Base-by-base conservation (phyloP, 1,140 invertebrate species). In the Aphidius gifuensis region DNA sequence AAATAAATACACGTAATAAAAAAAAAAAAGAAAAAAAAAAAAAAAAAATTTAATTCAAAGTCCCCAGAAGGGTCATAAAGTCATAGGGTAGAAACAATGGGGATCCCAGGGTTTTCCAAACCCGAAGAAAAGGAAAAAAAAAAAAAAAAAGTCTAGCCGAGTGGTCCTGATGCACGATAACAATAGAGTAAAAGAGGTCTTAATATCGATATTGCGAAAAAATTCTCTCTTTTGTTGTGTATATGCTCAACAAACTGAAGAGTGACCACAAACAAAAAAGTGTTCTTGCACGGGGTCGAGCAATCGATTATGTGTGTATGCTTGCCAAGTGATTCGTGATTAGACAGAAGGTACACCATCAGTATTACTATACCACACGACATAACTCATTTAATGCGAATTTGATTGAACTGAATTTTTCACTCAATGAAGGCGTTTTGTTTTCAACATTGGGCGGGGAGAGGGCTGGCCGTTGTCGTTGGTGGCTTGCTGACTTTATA, bases 371-470 rank as follows among this genome's bases (percentile, higher is more conserved):
- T 32, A 32, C 23, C 4, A 32, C 4, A 55, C 53, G 40, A 23
- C 38, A 8, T 21, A 38, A 9, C 23, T 55, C n/a, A 55, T 11
- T 21, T 47, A 68, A 65, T 71, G 66, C 45, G 54, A 42, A 67
- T 66, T 70, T 68, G 70, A 80, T 80, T 74, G 70, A 74, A 71
- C 66, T 62, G 70, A 72, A 76, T 77, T 55, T 55, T 73, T 75
- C 68, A 69, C 69, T 66, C 74, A 72, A 70, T 61, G 67, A 67
- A 81, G 79, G 79, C 79, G 79, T 81, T 81, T 81, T 81, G 78
- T 81, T 81, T 77, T 79, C 70, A 62, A 68, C 66, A 70, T 61
- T 67, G 66, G 79, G 78, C 77, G 78, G 77, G 72, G 69, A 78
- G 76, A 66, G 75, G 79, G 75, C 70, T 71, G 78, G 71, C 67